Conservation (phyloP, 2,113 vertebrate genomes). For the Plecturocebus donacophilus region DNA sequence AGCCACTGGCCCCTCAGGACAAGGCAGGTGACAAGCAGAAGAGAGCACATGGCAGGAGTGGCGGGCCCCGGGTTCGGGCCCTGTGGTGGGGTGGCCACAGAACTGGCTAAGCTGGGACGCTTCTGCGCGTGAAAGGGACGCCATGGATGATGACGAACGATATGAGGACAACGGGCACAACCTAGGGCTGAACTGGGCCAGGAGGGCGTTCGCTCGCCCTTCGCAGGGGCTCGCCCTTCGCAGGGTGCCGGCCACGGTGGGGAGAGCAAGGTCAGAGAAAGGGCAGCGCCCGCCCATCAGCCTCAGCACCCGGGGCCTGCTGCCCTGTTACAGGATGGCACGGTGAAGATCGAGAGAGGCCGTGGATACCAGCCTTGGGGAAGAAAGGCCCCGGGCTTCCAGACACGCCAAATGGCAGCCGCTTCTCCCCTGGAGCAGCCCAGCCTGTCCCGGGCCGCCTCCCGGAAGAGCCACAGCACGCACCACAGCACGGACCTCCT, state of each 20-base stretch:
- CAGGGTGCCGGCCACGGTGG: neutral
- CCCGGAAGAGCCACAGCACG: fast-evolving
- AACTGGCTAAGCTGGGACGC: too few relatives aligned
- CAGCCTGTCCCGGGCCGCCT: neutral
- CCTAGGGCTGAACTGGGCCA: neutral
- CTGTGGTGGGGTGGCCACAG: fast-evolving
- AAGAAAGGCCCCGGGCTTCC: neutral
- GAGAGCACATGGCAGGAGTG: neutral
- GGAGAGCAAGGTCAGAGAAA: neutral
- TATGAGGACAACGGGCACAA: neutral
- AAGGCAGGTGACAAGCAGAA: neutral
- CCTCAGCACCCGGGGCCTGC: neutral
- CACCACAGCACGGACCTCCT: too few relatives aligned
- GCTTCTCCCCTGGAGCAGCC: neutral
- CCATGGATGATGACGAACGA: neutral
- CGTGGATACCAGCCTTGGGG: neutral
- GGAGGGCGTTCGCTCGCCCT: neutral
- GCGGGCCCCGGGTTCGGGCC: neutral
- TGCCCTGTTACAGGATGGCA: neutral
- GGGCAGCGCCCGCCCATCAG: neutral
- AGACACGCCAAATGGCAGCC: neutral
- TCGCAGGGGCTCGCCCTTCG: neutral
- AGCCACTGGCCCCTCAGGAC: neutral
- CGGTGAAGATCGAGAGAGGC: fast-evolving
- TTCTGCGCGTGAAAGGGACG: neutral